Conservation (phyloP, 2,888 invertebrate genomes). For the Meandrusa payeni region DNA sequence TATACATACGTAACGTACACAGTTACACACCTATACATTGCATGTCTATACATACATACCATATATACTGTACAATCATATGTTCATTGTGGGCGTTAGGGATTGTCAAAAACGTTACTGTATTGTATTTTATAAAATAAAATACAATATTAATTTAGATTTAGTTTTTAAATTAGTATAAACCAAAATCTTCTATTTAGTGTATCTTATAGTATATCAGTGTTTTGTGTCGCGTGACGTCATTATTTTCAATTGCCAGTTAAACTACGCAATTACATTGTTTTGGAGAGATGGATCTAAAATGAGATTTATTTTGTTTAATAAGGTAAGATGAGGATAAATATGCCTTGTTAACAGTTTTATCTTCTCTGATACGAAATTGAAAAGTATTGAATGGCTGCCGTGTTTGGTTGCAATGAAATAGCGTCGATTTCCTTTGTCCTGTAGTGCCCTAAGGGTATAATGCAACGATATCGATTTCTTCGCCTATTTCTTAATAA, state of each 20-base stretch:
- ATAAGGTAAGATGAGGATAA: conserved; percentile 53
- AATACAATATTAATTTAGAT: conserved; percentile 31
- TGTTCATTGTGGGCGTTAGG: conserved; percentile 18
- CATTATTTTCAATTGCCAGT: conserved; percentile 80
- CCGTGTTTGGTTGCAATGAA: conserved; percentile 27
- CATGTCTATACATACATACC: conserved; percentile 13
- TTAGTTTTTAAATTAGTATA: conserved; percentile 45
- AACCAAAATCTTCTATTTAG: conserved; percentile 33
- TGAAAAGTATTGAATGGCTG: not conserved
- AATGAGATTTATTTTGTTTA: conserved; percentile 67
- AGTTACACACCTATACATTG: no score
- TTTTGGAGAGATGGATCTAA: conserved; percentile 73
- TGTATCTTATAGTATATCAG: conserved; percentile 52
- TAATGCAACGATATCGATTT: conserved; percentile 21
- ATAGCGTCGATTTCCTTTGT: conserved; percentile 77
- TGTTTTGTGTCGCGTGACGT: conserved; percentile 79
- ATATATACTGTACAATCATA: conserved; percentile 16
- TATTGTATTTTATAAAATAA: conserved; percentile 25
- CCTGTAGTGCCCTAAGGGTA: conserved; percentile 53
- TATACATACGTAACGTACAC: conserved; percentile 7
- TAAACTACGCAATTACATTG: conserved; percentile 83
- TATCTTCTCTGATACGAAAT: not conserved
- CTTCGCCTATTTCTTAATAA: not conserved
- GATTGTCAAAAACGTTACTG: conserved; percentile 21
- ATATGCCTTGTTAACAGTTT: conserved; percentile 1